Evolutionary conservation across 37 sponge, comb jelly and placozoan genomes (phyloP), one percentile per base, ranked within the genome.

Genomic region (Halisarca cf. caerulea): DNA sequence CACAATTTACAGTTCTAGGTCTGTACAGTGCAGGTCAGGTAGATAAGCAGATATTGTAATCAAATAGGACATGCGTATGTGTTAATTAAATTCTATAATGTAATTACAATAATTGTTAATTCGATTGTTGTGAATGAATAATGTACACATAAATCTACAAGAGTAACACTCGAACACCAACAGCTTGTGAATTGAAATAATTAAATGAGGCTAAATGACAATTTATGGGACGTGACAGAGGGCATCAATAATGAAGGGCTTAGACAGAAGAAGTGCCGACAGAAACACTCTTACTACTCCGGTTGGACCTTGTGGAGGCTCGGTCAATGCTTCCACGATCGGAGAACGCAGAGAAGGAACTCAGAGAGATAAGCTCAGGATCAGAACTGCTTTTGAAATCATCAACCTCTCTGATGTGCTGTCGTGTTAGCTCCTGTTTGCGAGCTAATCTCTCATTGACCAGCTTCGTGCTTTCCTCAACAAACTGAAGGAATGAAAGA

Each of bases 381-480:
- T 73, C 80, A 34, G 69, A 82, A 0, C 66, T 54, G 58, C 87
- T 90, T 6, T 94, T 87, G 81, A 97, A 97, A 24, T 95, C 93
- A 25, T 80, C 78, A 85, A 90, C 42, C 61, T 97, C 98, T 37
- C 66, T 68, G 34, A 95, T 75, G 20, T 95, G 96, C 39, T 75
- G 85, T 70, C 88, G 89, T 75, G 88, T 92, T 21, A 97, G 84
- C 24, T 88, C 84, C 42, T 91, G 93, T 39, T 95, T 96, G 27
- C 90, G 55, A 33, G 96, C 95, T 38, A 97, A 82, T 24, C 98
- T 66, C 25, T 85, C 73, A 69, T 90, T 88, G 77, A 95, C 96
- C 25, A 97, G 68, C 58, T 80, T 80, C n/a, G 91, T 88, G 77
- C 96, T 95, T 86, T 95, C 94, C 32, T 95, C 96, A 59, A 91